phyloP scores from a whole-genome alignment of 92 coral and sea anemone genomes.

The Chrysogorgia sp. region DNA sequence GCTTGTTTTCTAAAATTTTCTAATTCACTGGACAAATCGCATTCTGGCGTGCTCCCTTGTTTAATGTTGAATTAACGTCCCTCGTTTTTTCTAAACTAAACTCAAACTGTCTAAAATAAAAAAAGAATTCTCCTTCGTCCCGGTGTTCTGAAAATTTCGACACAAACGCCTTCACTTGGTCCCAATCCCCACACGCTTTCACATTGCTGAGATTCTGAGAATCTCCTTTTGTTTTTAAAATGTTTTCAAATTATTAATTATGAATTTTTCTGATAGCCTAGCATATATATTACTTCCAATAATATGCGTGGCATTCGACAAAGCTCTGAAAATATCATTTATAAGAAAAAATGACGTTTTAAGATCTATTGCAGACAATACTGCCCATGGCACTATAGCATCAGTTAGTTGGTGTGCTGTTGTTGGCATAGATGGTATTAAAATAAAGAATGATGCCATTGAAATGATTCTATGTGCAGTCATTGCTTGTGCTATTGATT shows the following conservation, averaged over 20 bases:
- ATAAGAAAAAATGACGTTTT: constrained; percentile 14
- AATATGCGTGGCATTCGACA: constrained; percentile 15
- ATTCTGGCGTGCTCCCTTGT: too few species aligned
- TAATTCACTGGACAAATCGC: too few species aligned
- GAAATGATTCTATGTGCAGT: constrained; percentile 67
- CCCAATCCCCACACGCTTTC: too few species aligned
- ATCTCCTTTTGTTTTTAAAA: background rate
- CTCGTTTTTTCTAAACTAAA: too few species aligned
- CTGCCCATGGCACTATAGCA: constrained; percentile 74
- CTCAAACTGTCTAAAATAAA: too few species aligned
- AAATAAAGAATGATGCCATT: constrained; percentile 29
- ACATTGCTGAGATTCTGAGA: too few species aligned
- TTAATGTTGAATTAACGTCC: too few species aligned
- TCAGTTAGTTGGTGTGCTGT: constrained; percentile 77
- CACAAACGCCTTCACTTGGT: too few species aligned
- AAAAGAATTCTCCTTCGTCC: too few species aligned
- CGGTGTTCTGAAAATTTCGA: too few species aligned
- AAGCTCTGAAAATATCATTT: constrained; percentile 27
- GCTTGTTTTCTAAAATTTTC: too few species aligned
- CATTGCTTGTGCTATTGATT: constrained; percentile 78
- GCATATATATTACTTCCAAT: constrained; percentile 26
- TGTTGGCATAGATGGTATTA: constrained; percentile 58
- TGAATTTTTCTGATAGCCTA: constrained; percentile 22
- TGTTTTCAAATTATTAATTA: background rate
- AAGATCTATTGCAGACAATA: constrained; percentile 71